Evolutionary conservation across 2,113 vertebrate genomes (phyloP), one percentile per base, ranked within the genome.

Genomic region (Archilochus colubris): DNA sequence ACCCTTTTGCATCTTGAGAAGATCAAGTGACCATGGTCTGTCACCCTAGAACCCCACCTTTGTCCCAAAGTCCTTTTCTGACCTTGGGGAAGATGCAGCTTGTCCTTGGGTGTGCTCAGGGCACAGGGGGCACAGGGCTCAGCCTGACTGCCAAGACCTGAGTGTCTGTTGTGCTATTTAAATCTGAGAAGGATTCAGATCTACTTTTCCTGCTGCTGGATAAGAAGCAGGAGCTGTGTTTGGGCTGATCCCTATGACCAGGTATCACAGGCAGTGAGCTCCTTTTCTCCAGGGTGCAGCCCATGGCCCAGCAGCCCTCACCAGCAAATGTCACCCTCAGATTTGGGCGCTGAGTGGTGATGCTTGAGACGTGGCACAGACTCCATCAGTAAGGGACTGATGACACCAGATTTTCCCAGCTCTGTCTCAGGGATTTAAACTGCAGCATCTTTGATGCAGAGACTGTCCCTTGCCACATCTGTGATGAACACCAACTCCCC

Each of bases 181-280:
- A 76, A 51, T 2, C 1, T 17, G 50, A 61, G 27, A 21, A 58
- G 27, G 24, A 27, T 17, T 51, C 50, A 51, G 24, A 51, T 54
- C 36, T 58, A 8, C 14, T 18, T 69, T 64, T 70, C 66, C 36
- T 77, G 51, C 13, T 33, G 46, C 9, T 24, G 51, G 27, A 54
- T 30, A 57, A 75, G 88, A 40, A 81, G 33, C 1, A 48, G 53
- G 51, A 83, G 51, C 24, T 58, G 54, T 36, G 79, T 40, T 88
- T 3, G 10, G 15, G 3, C 15, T 24, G 23, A 54, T 12, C 6
- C n/a, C 68, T 36, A 0, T 4, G 31, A 28, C 53, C n/a, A 8
- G 2, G 33, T 6, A 7, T 2, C 1, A 1, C 17, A 6, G 43
- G 20, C 5, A 4, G 5, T 14, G 43, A 67, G 22, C 28, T 28